A percentile compares a stretch with the other conserved stretches of the same genome.
These are phyloP conservation scores for Stercorarius parasiticus DNA, from an alignment of 2,113 vertebrate species.

Conservation along the genomic window DNA sequence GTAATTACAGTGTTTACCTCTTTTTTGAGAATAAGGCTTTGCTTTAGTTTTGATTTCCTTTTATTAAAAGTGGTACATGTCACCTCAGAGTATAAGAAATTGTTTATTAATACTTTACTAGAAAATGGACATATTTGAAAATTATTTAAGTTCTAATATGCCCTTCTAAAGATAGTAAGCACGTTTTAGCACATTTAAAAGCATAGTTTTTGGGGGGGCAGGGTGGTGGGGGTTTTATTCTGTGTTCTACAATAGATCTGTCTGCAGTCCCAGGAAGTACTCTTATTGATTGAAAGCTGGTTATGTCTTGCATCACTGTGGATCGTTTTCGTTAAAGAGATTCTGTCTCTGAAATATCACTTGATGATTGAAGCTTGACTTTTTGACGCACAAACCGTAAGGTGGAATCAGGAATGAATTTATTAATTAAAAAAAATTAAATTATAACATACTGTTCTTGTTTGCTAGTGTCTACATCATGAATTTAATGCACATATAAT, in stretches of 20 bases:
- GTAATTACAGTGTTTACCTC: background rate
- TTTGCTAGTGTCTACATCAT: background rate
- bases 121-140: background rate
- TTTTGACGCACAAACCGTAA: background rate
- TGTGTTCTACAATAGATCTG: background rate
- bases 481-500: background rate
- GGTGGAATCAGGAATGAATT: background rate
- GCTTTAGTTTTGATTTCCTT: background rate
- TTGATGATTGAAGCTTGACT: background rate
- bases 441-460: background rate
- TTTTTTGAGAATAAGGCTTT: background rate
- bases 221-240: background rate
- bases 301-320: background rate
- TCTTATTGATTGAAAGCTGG: background rate
- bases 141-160: background rate
- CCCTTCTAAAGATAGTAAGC: background rate
- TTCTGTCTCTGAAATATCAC: background rate
- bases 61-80: background rate
- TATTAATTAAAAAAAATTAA: background rate
- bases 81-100: background rate
- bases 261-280: background rate
- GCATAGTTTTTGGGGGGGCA: rapidly evolving
- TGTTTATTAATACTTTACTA: background rate
- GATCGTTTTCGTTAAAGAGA: background rate
- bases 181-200: background rate